Evolutionary conservation across 2,797 vertebrate species (phyloP).

Genomic region (Typhlichthys eigenmanni): DNA sequence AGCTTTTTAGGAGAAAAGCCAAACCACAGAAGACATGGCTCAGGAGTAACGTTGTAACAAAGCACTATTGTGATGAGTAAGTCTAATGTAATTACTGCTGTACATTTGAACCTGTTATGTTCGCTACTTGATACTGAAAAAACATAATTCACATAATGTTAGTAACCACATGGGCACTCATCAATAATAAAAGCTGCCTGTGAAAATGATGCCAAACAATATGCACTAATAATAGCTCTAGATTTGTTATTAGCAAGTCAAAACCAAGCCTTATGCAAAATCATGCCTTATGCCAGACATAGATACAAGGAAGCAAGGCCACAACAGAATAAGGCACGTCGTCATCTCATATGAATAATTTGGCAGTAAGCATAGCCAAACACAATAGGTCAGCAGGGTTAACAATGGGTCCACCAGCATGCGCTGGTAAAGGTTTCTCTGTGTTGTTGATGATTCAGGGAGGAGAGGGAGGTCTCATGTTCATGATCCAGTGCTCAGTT

Average conservation of each 20-base stretch:
- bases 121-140: no score
- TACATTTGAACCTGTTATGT: no score
- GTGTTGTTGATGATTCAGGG: conserved; percentile 60
- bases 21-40: no score
- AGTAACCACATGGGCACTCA: conserved; percentile 47
- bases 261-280: conserved; percentile 11
- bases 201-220: conserved; percentile 69
- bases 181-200: background rate
- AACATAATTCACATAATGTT: background rate
- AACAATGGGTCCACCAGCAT: conserved; percentile 10
- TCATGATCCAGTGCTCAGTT: conserved; percentile 61
- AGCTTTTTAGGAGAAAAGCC: no score
- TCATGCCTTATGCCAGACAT: conserved; percentile 13
- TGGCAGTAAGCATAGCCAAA: conserved; percentile 28
- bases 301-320: conserved; percentile 43
- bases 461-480: conserved; percentile 32
- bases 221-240: conserved; percentile 70
- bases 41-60: no score
- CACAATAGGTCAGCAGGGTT: conserved; percentile 38
- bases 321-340: conserved; percentile 39
- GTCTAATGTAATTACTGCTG: no score
- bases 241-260: conserved; percentile 46
- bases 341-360: conserved; percentile 46
- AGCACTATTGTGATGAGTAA: no score
- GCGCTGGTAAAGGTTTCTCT: conserved; percentile 37